Evolutionary conservation across 2,113 vertebrate species (phyloP), one percentile per base, ranked within the genome.

Genomic region (Mugil cephalus): DNA sequence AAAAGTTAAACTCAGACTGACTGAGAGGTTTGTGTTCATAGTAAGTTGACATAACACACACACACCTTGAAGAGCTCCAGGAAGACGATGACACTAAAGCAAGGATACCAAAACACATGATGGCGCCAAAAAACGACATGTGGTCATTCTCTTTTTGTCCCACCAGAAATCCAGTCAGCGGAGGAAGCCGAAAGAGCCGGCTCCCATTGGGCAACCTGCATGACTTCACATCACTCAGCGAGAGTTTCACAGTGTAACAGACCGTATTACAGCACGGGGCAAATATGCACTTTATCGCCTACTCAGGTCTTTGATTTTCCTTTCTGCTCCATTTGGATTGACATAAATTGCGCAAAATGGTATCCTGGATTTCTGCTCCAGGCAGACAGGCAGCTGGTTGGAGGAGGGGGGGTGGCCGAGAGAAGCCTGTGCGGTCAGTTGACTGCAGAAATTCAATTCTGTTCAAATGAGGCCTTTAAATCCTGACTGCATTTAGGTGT

Each of bases 251-350:
- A 77, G 73, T 18, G 75, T 61, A 85, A 84, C 77, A 74, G 87
- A 87, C 75, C 67, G 9, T 85, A 69, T 92, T 92, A 88, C 87
- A 82, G 71, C 74, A 86, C 82, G 43, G 68, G 84, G 72, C 78
- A 89, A 92, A 87, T 89, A 91, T 91, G 83, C 80, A 86, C 77
- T 90, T 91, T 91, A 91, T 91, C 79, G 82, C 89, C 84, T 84
- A 68, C 78, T 87, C 80, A 74, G 59, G 71, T 65, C 84, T 87
- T 90, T 84, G 79, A 88, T 88, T 91, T 86, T 52, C 60, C 77
- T 82, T 83, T 88, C 82, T 81, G 83, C 84, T 85, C 64, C 79
- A 87, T 88, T 91, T 85, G 39, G 84, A 80, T 80, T 80, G 81
- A 90, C 89, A 86, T 85, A 85, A 87, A 89, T 80, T 81, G 78